Evolutionary conservation across 2,113 vertebrate genomes (phyloP).

Genomic region (Jacana jacana): DNA sequence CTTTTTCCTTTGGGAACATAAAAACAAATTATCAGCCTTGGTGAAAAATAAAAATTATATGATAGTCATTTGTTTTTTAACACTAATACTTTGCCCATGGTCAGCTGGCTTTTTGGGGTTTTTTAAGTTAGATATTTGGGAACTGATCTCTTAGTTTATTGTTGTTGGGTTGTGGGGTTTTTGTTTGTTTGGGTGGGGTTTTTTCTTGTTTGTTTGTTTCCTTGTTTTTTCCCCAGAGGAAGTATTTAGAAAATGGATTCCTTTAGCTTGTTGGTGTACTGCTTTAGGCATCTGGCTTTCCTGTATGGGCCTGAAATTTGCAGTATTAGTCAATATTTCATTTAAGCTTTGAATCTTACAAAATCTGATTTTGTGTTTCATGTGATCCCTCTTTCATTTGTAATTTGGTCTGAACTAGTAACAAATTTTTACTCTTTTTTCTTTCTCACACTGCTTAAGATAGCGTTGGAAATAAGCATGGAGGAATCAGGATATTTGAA

Average conservation of each 20-base stretch:
- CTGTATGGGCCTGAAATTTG: neutral
- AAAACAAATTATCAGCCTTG: neutral
- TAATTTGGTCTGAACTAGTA: neutral
- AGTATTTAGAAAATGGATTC: neutral
- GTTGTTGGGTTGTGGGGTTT: no score
- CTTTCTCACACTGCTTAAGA: neutral
- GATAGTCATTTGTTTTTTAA: neutral
- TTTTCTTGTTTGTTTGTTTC: no score
- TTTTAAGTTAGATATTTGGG: neutral
- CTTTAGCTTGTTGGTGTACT: neutral
- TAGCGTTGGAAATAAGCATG: neutral
- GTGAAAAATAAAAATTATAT: neutral
- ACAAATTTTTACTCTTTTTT: neutral
- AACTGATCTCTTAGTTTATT: neutral
- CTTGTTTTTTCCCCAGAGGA: neutral
- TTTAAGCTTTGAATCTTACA: neutral
- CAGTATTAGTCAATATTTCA: neutral
- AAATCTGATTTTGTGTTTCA: neutral
- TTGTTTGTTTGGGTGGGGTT: no score
- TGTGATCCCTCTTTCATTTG: neutral
- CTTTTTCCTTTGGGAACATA: neutral
- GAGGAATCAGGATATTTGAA: neutral
- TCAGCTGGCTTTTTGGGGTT: neutral
- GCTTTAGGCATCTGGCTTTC: neutral
- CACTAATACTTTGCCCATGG: neutral